Base-by-base conservation (phyloP, 2,113 vertebrate genomes). In the Ciconia maguari region DNA sequence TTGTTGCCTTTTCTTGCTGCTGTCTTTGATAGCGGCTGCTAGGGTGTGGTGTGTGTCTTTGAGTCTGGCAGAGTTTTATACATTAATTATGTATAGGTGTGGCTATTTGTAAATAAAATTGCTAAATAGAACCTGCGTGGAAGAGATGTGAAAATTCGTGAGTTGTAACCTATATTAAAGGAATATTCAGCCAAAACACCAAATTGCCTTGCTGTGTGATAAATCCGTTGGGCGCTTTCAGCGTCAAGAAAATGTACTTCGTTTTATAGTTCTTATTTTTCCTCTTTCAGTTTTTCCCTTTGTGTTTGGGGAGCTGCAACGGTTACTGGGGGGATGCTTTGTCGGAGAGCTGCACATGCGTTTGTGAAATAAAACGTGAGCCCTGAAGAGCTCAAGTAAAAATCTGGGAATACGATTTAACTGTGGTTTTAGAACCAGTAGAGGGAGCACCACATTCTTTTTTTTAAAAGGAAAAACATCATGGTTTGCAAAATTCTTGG, bases 211-310 rank as follows among this genome's bases (percentile, higher is more conserved):
- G 16, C 46, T 25, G 21, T 21, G 21, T 16, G 32, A 29, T 34
- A 14, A 22, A 27, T 42, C 42, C 20, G 7, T 54, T 4, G 18
- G 18, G 22, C 0, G 0, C 69, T 42, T 52, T 48, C 26, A 21
- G 21, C 3, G 1, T 44, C 32, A n/a, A 14, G 38, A n/a, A 68
- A 30, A 46, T 0, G 0, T 11, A 2, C 11, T 14, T 19, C 0
- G 1, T 32, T 79, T 54, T 42, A 11, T 6, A 7, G 32, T 30
- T 75, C 16, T 48, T 51, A 5, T 7, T 64, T 88, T 83, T 16
- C 13, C 11, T 46, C 15, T 58, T 55, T 34, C 26, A 3, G 8
- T 38, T 68, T 64, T 64, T 11, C n/a, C 38, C 22, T 10, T 6
- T 9, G 46, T 16, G 3, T 4, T 2, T 29, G 15, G 30, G 24